Conservation (phyloP, 2,797 vertebrate species). For the Rhinoraja longicauda region DNA sequence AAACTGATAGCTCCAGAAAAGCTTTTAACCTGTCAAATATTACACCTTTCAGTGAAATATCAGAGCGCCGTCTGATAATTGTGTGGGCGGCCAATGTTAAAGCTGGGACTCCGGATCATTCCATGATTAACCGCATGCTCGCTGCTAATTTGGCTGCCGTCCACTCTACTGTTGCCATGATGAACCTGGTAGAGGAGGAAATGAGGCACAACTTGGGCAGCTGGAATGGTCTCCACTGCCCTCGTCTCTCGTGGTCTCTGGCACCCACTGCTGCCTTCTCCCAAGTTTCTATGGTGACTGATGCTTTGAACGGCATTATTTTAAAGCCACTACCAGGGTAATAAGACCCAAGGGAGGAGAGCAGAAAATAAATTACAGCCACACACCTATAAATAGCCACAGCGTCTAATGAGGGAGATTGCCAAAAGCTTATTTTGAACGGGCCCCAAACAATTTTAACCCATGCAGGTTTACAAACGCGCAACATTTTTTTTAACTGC, state of each 20-base stretch:
- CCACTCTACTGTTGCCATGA: background rate
- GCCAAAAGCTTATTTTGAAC: background rate
- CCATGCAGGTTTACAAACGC: background rate
- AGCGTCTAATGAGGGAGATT: background rate
- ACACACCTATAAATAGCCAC: background rate
- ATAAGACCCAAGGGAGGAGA: background rate
- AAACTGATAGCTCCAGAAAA: background rate
- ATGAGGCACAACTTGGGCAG: background rate
- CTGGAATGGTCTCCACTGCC: background rate
- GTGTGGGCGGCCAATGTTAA: background rate
- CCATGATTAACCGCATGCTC: background rate
- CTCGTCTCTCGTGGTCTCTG: background rate
- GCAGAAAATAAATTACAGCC: background rate
- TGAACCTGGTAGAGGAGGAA: background rate
- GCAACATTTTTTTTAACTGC: background rate
- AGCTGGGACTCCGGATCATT: background rate
- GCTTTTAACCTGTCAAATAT: conserved; percentile 32
- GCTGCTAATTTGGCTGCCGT: no score
- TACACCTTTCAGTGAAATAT: background rate
- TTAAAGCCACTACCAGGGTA: conserved; percentile 14
- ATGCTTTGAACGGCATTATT: background rate
- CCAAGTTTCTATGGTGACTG: background rate
- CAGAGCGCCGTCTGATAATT: background rate
- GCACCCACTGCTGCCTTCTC: background rate
- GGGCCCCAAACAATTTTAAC: background rate